Base-by-base conservation (phyloP, 2,888 invertebrate species). In the Linnaemya vulpina region DNA sequence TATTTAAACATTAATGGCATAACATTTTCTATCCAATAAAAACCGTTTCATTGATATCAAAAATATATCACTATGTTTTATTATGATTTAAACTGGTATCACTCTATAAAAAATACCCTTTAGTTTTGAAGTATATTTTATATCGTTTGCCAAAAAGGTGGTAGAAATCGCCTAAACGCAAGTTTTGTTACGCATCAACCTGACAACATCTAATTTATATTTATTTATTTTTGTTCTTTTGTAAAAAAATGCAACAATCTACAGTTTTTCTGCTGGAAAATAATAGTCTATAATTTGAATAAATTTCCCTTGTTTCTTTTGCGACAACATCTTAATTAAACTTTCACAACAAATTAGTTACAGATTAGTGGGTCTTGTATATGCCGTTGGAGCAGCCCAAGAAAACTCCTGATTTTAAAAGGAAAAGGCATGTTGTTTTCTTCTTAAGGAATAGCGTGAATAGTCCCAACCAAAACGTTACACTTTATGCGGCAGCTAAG, bases 331-430 rank as follows among this genome's bases (percentile, higher is more conserved):
- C 86, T 85, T 86, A 86, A 86, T 87, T 88, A 87, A 88, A 88
- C 84, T 87, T 86, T 73, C 83, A 79, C 84, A 87, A 88, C 88
- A 88, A 88, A 88, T 88, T 88, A 87, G 89, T 89, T 87, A 88
- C 88, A 89, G 88, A 88, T 90, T 89, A 89, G 88, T 89, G 89
- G 71, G 87, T 83, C 58, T 40, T 71, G 63, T 51, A 38, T 70
- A 58, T 58, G 55, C 35, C 51, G 43, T 65, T 30, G 2, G 43
- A 58, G 63, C 38, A n/a, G 0, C 13, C 53, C 65, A 65, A 43
- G 30, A 55, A 46, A 40, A 7, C 40, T 13, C 17, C 25, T n/a
- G 8, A 1, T n/a, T 55, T 40, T 49, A 49, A 70, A 79, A 63
- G 17, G n/a, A 35, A 55, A 63, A n/a, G n/a, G 25, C 20, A 11